These are phyloP conservation scores for Octomys mimax DNA, from an alignment of 2,797 vertebrate species.

Conservation along the genomic window DNA sequence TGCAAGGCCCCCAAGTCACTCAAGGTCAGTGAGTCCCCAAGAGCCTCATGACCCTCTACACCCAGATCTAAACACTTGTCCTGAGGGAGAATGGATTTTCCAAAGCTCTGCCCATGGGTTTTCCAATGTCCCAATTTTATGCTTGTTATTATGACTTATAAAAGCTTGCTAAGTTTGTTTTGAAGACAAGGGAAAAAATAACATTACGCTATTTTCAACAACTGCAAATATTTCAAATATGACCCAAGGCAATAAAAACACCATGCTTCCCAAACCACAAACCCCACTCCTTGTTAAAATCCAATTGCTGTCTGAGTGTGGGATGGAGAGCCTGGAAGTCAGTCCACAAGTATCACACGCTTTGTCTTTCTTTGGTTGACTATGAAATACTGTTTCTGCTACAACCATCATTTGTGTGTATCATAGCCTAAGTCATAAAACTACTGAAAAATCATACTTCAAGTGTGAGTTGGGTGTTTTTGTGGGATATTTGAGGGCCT, in stretches of 20 bases:
- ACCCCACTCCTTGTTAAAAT: conserved; percentile 83
- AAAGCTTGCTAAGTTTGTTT: conserved; percentile 81
- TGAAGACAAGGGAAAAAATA: conserved; percentile 83
- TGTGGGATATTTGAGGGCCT: neutral
- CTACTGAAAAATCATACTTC: neutral
- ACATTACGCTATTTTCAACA: conserved; percentile 84
- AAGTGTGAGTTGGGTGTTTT: neutral
- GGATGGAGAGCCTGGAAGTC: conserved; percentile 46
- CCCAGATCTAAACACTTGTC: conserved; percentile 3
- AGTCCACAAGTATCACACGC: neutral
- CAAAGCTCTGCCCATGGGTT: conserved; percentile 53
- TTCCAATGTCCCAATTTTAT: conserved; percentile 72
- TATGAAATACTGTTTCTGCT: conserved; percentile 18
- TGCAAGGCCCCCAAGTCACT: conserved; percentile 36
- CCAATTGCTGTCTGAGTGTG: conserved; percentile 73
- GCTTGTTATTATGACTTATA: conserved; percentile 76
- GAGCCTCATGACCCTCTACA: neutral
- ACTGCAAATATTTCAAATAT: conserved; percentile 83
- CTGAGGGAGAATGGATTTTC: conserved; percentile 50
- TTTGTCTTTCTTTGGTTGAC: conserved; percentile 46
- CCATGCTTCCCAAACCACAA: conserved; percentile 83
- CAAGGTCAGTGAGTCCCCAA: conserved; percentile 31
- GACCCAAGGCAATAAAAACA: conserved; percentile 80
- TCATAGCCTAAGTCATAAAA: neutral
- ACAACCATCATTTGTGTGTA: neutral